phyloP scores from a whole-genome alignment of 2,797 vertebrate species.

The Buphagus erythrorhynchus region DNA sequence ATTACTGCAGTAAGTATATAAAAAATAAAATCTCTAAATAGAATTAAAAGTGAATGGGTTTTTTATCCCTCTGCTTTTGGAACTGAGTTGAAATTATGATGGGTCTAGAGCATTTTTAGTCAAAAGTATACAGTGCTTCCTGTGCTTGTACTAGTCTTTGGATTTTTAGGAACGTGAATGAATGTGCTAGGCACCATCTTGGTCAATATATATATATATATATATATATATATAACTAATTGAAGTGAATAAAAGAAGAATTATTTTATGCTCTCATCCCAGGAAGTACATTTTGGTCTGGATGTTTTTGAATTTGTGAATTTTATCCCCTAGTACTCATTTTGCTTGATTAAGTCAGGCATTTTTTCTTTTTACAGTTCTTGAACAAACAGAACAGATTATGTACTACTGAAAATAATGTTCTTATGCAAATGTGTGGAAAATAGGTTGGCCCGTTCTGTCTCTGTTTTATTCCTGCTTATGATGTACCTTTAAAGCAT shows the following conservation, averaged over 20 bases:
- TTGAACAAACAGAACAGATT: not conserved
- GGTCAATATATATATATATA: not conserved
- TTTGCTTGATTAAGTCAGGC: not conserved
- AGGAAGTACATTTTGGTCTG: not conserved
- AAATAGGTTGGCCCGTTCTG: not conserved
- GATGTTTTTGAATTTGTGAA: not conserved
- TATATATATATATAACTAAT: not conserved
- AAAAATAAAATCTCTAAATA: not conserved
- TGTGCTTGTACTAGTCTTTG: not conserved
- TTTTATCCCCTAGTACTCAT: not conserved
- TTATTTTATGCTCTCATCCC: not conserved
- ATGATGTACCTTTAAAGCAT: not conserved
- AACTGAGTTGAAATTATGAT: not conserved
- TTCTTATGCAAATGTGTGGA: not conserved
- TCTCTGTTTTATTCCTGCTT: not conserved
- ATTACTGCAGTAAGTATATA: slow-evolving; percentile 86
- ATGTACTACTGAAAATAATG: not conserved
- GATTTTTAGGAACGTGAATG: not conserved
- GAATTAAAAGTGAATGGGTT: not conserved
- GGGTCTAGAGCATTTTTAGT: not conserved
- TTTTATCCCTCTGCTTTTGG: not conserved
- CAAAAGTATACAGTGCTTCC: not conserved
- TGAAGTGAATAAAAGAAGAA: not conserved
- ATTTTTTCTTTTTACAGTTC: not conserved
- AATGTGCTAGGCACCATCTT: not conserved